Base-by-base conservation (phyloP, 2,888 invertebrate species). In the Chirona hameri region DNA sequence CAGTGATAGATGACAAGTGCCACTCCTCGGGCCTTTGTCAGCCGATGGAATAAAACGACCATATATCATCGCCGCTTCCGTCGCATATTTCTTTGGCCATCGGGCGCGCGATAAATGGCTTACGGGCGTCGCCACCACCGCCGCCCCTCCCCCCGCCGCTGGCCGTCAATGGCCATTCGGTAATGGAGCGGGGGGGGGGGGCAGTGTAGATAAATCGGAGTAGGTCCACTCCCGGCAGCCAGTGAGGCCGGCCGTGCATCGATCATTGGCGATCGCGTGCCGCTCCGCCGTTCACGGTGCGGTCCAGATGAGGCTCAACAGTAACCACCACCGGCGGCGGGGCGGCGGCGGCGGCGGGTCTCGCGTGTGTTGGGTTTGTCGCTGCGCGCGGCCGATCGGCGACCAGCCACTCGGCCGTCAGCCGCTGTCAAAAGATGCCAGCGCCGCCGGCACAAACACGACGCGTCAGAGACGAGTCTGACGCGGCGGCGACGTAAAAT, bases 1-100 rank as follows among this genome's bases (percentile, higher is more conserved):
- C 24, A 10, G 76, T 76, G 76, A 76, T 76, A 76, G 76, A 76
- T 76, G 76, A 39, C 76, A 12, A 76, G 39, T 24, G 76, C 39
- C 76, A 76, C 76, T 76, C 18, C 76, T 76, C 76, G 76, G 24
- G 39, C 76, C 31, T 76, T 76, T 76, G 76, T 76, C 76, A 27
- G 27, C 21, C 76, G 21, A 46, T 24, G 39, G 76, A 76, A 76
- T 76, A 76, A 76, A 39, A 24, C 76, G 76, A 46, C 24, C 18
- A 46, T 76, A 39, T 46, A 46, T 76, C 76, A 76, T 24, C 24
- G 39, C 18, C 46, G 46, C 76, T 76, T 76, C 76, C 76, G 76
- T 72, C 72, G 72, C 72, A 72, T 72, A 31, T 31, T 72, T 72
- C 31, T 72, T 72, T 72, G 27, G 29, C 72, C 72, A 72, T 72